phyloP scores from a whole-genome alignment of 1,140 invertebrate species.

The Zaprionus camerounensis region DNA sequence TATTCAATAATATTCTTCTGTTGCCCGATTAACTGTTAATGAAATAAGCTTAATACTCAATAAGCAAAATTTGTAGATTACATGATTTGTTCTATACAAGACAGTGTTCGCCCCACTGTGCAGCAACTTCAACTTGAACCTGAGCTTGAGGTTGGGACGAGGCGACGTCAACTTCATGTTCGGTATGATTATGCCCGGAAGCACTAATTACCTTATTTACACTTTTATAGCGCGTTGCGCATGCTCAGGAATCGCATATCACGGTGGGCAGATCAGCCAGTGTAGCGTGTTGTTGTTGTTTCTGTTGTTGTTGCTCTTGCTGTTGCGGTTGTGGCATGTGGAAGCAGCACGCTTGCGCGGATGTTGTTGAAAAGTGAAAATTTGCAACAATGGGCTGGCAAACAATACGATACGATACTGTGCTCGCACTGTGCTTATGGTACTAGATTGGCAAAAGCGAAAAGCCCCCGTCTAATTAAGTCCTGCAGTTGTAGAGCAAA shows the following conservation, averaged over 20 bases:
- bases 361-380: conserved; percentile 65
- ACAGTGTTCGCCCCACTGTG: conserved; percentile 26
- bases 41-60: too few relatives aligned
- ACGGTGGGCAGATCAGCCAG: not conserved
- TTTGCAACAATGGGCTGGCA: conserved; percentile 24
- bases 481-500: conserved; percentile 77
- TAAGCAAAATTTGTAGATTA: too few relatives aligned
- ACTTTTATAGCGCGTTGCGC: conserved; percentile 76
- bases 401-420: conserved; percentile 1
- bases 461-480: conserved; percentile 50
- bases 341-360: conserved; percentile 58
- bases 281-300: not conserved
- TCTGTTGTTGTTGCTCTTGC: not conserved
- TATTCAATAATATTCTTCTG: too few relatives aligned
- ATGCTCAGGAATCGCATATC: conserved; percentile 56
- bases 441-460: conserved; percentile 31
- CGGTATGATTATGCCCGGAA: conserved; percentile 81
- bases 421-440: not conserved
- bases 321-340: conserved; percentile 54
- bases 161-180: conserved; percentile 67
- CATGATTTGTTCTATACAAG: too few relatives aligned
- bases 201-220: conserved; percentile 83
- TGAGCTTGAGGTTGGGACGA: conserved; percentile 13
- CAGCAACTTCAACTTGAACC: conserved; percentile 28
- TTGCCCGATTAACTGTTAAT: too few relatives aligned